Evolutionary conservation across 2,113 vertebrate species (phyloP), one percentile per base, ranked within the genome.

Genomic region (Silurus asotus): DNA sequence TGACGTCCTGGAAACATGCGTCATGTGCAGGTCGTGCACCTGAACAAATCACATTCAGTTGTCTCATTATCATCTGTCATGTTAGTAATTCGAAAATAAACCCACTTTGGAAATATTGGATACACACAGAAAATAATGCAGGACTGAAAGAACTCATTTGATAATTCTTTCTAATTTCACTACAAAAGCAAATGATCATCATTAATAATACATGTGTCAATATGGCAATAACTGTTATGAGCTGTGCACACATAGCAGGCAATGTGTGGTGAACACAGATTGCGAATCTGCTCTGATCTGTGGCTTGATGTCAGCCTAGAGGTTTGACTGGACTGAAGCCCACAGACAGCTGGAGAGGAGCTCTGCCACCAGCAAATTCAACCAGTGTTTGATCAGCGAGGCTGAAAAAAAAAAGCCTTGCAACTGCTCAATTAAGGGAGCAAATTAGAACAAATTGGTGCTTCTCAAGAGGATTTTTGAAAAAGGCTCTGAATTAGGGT

Each of bases 11-110:
- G 89, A 99, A 99, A 64, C 98, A 99, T 83, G 93, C 95, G 0
- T 97, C 95, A 0, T 97, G 98, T 0, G 97, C 98, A 0, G 97
- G 97, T 87, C 90, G 93, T 11, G 97, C 97, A 76, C 96, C 98
- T 99, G 94, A 69, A 89, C 69, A 80, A 81, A 88, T 65, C 55
- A 81, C 6, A 48, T 75, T 78, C 11, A 59, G 45, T 74, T 83
- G 56, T 48, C 49, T 13, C 55, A 53, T 55, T 20, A 82, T 49
- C 28, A 58, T 80, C 23, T 23, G 45, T 74, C 70, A 76, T 0
- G 20, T 25, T 28, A 14, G 28, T 77, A 53, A 61, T 80, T 9
- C 19, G 45, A 48, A 80, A 11, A 79, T 8, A 45, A 19, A 61
- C 10, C 77, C 6, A 48, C 61, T 48, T 55, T n/a, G 59, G 56